Conservation (phyloP, 2,888 invertebrate species). For the Plagodis dolabraria region DNA sequence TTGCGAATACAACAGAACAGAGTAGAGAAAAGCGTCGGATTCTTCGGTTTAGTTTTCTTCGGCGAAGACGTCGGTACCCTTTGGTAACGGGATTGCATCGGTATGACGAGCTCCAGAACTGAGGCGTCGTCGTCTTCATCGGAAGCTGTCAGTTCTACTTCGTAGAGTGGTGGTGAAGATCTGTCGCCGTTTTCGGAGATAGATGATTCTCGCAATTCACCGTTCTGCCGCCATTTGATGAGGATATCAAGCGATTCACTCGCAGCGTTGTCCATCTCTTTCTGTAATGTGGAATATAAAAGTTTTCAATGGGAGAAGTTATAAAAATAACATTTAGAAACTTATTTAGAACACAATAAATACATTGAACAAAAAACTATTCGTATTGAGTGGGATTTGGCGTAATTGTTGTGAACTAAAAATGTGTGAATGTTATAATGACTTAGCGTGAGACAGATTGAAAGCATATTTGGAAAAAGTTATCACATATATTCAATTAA, state of each 20-base stretch:
- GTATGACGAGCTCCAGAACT: conserved; percentile 73
- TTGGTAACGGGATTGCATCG: conserved; percentile 62
- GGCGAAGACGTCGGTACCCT: conserved; percentile 63
- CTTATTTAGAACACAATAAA: no score
- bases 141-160: conserved; percentile 75
- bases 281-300: conserved; percentile 18
- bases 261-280: conserved; percentile 7
- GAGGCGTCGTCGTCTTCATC: conserved; percentile 77
- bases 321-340: no score
- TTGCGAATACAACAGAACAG: conserved; percentile 49
- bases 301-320: neutral
- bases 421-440: no score
- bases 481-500: no score
- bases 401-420: no score
- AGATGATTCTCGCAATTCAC: conserved; percentile 14
- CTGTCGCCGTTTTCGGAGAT: conserved; percentile 43
- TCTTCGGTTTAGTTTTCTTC: conserved; percentile 48
- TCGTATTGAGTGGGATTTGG: neutral
- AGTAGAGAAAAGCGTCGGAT: conserved; percentile 36
- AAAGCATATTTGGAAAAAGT: no score
- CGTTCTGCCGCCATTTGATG: conserved; percentile 35
- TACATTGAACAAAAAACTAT: no score
- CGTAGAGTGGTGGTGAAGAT: conserved; percentile 67
- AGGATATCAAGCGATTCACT: conserved; percentile 32
- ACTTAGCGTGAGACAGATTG: no score